phyloP scores from a whole-genome alignment of 2,113 vertebrate genomes.

The Coracopsis vasa region DNA sequence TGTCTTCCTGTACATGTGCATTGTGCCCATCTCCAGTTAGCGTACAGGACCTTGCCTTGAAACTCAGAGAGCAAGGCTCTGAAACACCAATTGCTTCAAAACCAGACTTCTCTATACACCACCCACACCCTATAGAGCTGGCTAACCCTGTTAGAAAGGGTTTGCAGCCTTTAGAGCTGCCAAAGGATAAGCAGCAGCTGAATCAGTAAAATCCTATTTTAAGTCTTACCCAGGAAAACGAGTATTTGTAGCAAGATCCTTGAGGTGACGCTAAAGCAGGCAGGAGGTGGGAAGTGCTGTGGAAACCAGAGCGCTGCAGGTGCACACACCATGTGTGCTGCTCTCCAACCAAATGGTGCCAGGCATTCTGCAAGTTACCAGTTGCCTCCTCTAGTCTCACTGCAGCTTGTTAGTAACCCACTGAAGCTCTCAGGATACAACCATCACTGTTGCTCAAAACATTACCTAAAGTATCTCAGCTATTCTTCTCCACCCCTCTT shows the following conservation, averaged over 20 bases:
- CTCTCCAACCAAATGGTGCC: background rate
- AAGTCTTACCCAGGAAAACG: background rate
- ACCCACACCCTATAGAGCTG: background rate
- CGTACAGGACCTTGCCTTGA: background rate
- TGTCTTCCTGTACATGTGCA: background rate
- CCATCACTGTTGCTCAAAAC: background rate
- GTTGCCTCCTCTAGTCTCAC: background rate
- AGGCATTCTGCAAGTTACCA: background rate
- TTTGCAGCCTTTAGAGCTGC: background rate
- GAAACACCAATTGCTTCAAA: background rate
- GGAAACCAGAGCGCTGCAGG: background rate
- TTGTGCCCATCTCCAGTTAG: background rate
- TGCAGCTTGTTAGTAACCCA: background rate
- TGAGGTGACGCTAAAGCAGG: background rate
- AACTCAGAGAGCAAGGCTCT: background rate
- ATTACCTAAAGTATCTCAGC: slow-evolving; percentile 9
- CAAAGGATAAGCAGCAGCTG: background rate
- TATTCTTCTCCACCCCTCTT: background rate
- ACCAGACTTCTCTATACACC: background rate
- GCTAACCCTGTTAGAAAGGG: background rate
- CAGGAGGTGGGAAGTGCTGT: background rate
- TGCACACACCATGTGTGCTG: background rate
- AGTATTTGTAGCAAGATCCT: background rate
- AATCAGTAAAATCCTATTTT: background rate
- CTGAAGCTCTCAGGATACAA: background rate